Base-by-base conservation (phyloP, 1,140 invertebrate species). In the Drosophila ficusphila region DNA sequence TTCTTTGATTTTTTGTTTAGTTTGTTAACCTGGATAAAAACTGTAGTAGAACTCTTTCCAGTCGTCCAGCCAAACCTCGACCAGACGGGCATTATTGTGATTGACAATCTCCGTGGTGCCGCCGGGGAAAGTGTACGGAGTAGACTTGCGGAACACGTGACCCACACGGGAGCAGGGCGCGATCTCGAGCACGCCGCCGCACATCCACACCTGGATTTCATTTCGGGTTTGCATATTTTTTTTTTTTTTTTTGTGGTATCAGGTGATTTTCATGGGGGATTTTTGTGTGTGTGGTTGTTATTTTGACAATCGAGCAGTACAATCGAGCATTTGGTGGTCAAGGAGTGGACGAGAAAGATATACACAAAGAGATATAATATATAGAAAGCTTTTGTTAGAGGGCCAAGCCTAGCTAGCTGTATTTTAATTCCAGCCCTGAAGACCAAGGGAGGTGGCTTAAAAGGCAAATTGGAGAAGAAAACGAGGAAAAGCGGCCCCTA, bases 31-130 rank as follows among this genome's bases (percentile, higher is more conserved):
- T 96, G 97, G 97, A 94, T 98, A 98, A 94, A 98, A 98, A 93
- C 97, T 97, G 95, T 98, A 98, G 95, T 98, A 99, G 95, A 99
- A 99, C 92, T 97, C 95, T 94, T 97, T 97, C 97, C 97, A 99
- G 91, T 98, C 96, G 93, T 99, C 98, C 93, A 99, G 95, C 98
- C 98, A 99, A 79, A 99, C 98, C 93, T 98, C 97, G 68, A 97
- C 98, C 86, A 99, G 95, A 79, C 98, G 94, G 77, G 97, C 97
- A 94, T 98, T 98, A 94, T 99, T 99, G 94, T 98, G 97, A 94
- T 99, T 98, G 92, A 99, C 97, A 92, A 99, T 98, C 92, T 97
- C 96, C 91, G 97, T 97, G 78, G 98, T 99, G 79, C 99, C 99
- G 83, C 98, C 98, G 60, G 99, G 99, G 94, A 99, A 99, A 77